These are phyloP conservation scores for Alentia gelatinosa DNA, from an alignment of 2,888 invertebrate genomes.

Conservation along the genomic window DNA sequence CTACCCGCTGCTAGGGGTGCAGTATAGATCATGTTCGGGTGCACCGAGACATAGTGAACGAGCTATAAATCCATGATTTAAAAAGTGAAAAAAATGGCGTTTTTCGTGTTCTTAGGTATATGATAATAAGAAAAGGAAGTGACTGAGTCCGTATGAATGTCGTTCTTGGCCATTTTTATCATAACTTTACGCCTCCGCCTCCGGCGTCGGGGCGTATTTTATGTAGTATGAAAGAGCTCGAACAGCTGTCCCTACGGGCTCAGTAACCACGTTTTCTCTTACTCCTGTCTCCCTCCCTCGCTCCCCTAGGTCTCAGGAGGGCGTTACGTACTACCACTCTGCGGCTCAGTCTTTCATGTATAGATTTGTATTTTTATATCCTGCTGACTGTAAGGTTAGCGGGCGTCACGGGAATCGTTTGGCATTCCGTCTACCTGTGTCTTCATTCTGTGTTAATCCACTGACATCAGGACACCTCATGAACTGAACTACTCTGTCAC, in stretches of 20 bases:
- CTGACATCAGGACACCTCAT: background rate
- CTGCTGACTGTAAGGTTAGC: background rate
- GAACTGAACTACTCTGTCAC: background rate
- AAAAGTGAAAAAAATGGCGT: too few relatives aligned
- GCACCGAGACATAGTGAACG: too few relatives aligned
- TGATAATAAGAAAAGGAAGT: too few relatives aligned
- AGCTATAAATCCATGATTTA: too few relatives aligned
- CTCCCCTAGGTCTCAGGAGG: background rate
- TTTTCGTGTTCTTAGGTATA: too few relatives aligned
- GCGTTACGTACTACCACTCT: background rate
- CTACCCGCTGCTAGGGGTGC: too few relatives aligned
- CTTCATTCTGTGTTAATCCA: background rate
- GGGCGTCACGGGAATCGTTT: background rate
- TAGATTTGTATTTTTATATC: conserved; percentile 49
- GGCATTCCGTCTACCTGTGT: background rate
- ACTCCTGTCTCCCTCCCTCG: conserved; percentile 44
- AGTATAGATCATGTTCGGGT: too few relatives aligned
- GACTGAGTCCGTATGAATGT: too few relatives aligned
- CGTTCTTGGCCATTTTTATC: background rate
- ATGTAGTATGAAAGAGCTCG: background rate
- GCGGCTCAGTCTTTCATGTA: conserved; percentile 42
- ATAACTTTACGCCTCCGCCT: background rate
- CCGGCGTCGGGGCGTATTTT: too few relatives aligned
- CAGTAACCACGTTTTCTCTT: too few relatives aligned
- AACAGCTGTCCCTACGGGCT: background rate